Base-by-base conservation (phyloP, 2,797 vertebrate genomes). In the Eidolon dupreanum region DNA sequence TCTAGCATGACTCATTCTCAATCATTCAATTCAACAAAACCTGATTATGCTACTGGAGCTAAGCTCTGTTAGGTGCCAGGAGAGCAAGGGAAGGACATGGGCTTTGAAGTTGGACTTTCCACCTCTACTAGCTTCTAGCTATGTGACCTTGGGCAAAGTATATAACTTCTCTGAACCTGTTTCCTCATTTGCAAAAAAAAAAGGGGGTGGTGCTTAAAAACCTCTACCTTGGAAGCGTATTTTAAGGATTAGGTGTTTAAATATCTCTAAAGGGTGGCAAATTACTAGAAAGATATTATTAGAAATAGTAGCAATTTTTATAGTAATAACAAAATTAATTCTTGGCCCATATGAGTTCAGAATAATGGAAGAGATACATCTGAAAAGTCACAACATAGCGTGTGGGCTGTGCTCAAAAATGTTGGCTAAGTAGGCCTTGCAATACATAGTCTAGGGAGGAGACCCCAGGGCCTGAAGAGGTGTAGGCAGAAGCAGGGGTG, bases 241-340 rank as follows among this genome's bases (percentile, higher is more conserved):
- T 33, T 15, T 81, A 90, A 88, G 33, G 57, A n/a, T 66, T 41
- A 33, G 46, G 33, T 46, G 74, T 95, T 63, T 36, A 31, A 70
- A 61, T 51, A 38, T 61, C 61, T 68, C 41, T 46, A 88, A 93
- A 33, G 31, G 16, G 33, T 71, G 53, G 49, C 16, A 88, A 46
- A 51, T 49, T 53, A 55, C 59, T 95, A 90, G 89, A 82, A 95
- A 24, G n/a, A 5, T 57, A 75, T 82, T 75, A 65, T 68, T 87
- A 81, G 84, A 97, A 91, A 89, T 46, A 90, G 46, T 49, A 77
- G 70, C 33, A 73, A 81, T 90, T 81, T 95, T 97, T 61, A 86
- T 71, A 33, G n/a, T 68, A 73, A 75, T 57, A 75, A 55, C 53
- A 57, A 88, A 66, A 82, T 74, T 85, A 53, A 84, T 86, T 92